Conservation (phyloP, 1,140 invertebrate genomes). For the Araneus ventricosus region DNA sequence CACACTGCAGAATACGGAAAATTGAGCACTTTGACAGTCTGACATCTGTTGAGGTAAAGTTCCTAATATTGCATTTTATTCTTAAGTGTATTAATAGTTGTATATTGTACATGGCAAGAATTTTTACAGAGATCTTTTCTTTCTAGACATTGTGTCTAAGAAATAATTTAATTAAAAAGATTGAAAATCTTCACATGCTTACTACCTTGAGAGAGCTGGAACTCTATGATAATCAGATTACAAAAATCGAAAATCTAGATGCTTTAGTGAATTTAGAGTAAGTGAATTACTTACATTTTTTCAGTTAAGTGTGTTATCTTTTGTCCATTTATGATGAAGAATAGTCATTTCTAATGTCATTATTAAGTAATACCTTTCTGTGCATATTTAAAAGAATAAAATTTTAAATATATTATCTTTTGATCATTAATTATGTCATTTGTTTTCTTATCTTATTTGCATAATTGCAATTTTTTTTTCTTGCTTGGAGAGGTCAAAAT, state of each 20-base stretch:
- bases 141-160: constrained; percentile 89
- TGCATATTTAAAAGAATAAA: too few relatives aligned
- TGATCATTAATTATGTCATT: too few relatives aligned
- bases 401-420: too few relatives aligned
- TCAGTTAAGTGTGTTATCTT: not conserved
- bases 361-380: too few relatives aligned
- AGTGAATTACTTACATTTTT: constrained; percentile 80
- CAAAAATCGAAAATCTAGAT: constrained; percentile 93
- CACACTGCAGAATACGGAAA: constrained; percentile 91
- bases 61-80: not conserved
- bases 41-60: constrained; percentile 82
- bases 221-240: constrained; percentile 98
- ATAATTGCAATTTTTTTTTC: too few relatives aligned
- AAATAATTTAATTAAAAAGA: constrained; percentile 97
- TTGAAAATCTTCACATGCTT: constrained; percentile 90
- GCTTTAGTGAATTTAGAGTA: constrained; percentile 93
- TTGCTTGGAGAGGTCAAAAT: too few relatives aligned
- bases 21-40: constrained; percentile 90
- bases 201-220: constrained; percentile 91
- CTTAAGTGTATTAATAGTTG: not conserved
- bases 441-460: too few relatives aligned
- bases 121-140: not conserved
- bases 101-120: not conserved
- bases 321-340: not conserved
- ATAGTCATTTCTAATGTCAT: too few relatives aligned